A percentile compares a stretch with the other conserved stretches of the same genome.
These are phyloP conservation scores for Ametastegia equiseti DNA, from an alignment of 2,888 invertebrate species.

Conservation along the genomic window DNA sequence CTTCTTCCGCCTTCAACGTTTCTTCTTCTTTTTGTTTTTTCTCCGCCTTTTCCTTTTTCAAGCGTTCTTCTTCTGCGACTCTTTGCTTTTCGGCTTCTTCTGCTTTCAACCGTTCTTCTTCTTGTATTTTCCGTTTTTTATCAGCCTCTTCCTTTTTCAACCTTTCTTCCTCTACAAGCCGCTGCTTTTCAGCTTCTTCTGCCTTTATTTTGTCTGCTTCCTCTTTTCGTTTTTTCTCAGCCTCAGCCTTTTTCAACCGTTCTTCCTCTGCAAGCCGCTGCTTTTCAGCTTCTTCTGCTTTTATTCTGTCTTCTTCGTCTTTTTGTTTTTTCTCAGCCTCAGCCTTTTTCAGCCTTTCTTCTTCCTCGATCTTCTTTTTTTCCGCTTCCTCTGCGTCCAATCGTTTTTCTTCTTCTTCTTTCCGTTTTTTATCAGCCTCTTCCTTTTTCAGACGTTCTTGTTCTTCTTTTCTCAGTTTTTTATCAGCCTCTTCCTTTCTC, in stretches of 20 bases:
- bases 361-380: not conserved
- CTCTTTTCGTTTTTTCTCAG: conserved; percentile 49
- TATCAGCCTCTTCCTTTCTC: conserved; percentile 50
- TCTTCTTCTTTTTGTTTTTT: conserved; percentile 52
- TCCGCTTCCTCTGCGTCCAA: not conserved
- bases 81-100: conserved; percentile 48
- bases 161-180: conserved; percentile 51
- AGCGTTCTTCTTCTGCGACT: conserved; percentile 53
- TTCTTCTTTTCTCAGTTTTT: conserved; percentile 8
- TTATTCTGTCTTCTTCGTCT: not conserved
- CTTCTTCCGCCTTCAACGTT: conserved; percentile 53
- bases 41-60: conserved; percentile 48
- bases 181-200: conserved; percentile 50
- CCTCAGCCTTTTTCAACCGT: conserved; percentile 29
- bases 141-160: conserved; percentile 53
- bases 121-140: conserved; percentile 48
- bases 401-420: not conserved
- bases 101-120: conserved; percentile 43
- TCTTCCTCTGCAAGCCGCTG: conserved; percentile 37
- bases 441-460: conserved; percentile 50
- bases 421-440: conserved; percentile 51
- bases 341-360: not conserved
- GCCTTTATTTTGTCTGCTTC: conserved; percentile 47
- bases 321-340: conserved; percentile 8
- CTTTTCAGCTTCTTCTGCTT: not conserved